These are phyloP conservation scores for Hydriomena furcata DNA, from an alignment of 2,888 invertebrate species.

Conservation along the genomic window DNA sequence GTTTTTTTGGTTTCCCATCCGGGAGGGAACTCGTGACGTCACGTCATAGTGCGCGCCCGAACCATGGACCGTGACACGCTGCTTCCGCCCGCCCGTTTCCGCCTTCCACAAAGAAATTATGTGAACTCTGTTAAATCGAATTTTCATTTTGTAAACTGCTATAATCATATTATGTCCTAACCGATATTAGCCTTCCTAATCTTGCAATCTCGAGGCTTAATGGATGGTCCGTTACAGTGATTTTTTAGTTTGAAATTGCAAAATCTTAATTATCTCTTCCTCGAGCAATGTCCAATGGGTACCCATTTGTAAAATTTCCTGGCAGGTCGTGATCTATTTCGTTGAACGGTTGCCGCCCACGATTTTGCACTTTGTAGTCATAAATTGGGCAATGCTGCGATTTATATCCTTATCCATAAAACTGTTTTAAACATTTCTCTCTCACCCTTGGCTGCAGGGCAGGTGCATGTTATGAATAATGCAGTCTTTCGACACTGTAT, in stretches of 20 bases:
- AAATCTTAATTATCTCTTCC: conserved; percentile 3
- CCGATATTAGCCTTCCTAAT: conserved; percentile 14
- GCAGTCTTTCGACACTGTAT: background rate
- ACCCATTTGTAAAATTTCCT: background rate
- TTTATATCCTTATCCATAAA: conserved; percentile 6
- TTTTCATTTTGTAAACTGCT: conserved; percentile 59
- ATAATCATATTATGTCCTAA: conserved; percentile 11
- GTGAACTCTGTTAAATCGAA: conserved; percentile 64
- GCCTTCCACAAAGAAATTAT: conserved; percentile 72
- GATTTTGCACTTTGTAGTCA: conserved; percentile 2
- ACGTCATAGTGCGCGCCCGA: conserved; percentile 63
- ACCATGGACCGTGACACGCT: conserved; percentile 72
- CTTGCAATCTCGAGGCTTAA: conserved; percentile 12
- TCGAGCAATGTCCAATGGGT: background rate
- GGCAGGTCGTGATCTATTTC: background rate
- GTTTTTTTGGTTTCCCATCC: conserved; percentile 39
- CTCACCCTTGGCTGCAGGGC: conserved; percentile 9
- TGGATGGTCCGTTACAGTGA: conserved; percentile 6
- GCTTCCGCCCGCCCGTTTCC: conserved; percentile 75
- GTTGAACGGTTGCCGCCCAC: background rate
- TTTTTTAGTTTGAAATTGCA: conserved; percentile 1
- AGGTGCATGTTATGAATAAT: conserved; percentile 16
- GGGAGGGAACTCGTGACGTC: conserved; percentile 63
- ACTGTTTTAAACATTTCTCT: conserved; percentile 2
- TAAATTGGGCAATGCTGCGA: background rate